phyloP scores from a whole-genome alignment of 2,888 invertebrate genomes.

The Agrotis segetum region DNA sequence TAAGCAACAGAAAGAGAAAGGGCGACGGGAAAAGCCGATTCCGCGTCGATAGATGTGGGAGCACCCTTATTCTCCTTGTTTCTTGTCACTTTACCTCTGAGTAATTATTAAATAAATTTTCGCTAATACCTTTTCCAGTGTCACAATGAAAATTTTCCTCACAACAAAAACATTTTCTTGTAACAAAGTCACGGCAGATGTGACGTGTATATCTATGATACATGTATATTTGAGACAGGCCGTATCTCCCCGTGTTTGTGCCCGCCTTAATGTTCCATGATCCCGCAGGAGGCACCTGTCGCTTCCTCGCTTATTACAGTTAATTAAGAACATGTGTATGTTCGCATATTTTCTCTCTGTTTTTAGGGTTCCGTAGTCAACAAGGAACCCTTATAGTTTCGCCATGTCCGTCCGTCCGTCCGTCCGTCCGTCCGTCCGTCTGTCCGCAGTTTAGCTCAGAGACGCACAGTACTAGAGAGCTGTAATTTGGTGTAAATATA shows the following conservation, averaged over 20 bases:
- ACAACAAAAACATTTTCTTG: constrained; percentile 26
- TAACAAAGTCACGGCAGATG: constrained; percentile 35
- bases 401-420: too few species aligned
- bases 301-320: constrained; percentile 40
- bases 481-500: too few species aligned
- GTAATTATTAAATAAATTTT: not conserved
- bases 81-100: not conserved
- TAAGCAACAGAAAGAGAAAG: too few species aligned
- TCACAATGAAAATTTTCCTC: not conserved
- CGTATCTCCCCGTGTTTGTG: constrained; percentile 27
- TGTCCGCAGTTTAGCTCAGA: too few species aligned
- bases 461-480: too few species aligned
- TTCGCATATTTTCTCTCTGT: constrained; percentile 30
- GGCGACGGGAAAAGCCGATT: too few species aligned
- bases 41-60: too few species aligned
- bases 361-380: too few species aligned
- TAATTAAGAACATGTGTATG: constrained; percentile 46
- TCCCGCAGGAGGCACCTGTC: constrained; percentile 33
- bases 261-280: constrained; percentile 22
- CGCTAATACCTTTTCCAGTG: not conserved
- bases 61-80: too few species aligned
- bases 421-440: too few species aligned
- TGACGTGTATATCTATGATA: constrained; percentile 15
- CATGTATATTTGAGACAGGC: constrained; percentile 13
- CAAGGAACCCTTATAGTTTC: too few species aligned